phyloP scores from a whole-genome alignment of 2,888 invertebrate genomes.

The Aricia artaxerxes region DNA sequence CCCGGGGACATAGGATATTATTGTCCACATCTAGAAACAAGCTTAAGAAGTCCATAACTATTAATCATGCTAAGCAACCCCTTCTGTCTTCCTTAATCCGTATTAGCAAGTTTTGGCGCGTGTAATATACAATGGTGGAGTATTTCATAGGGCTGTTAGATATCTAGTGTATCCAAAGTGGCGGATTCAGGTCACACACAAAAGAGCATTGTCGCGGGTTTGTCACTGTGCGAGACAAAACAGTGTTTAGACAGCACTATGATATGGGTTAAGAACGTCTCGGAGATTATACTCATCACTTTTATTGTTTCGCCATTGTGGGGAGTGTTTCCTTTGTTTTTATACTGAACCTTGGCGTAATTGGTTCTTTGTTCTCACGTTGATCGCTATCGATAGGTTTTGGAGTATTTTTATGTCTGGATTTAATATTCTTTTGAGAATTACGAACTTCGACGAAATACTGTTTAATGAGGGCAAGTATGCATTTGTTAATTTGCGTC shows the following conservation, averaged over 20 bases:
- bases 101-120: background rate
- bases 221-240: slow-evolving; percentile 34
- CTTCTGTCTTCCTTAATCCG: background rate
- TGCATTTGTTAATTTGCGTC: background rate
- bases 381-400: background rate
- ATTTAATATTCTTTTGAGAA: background rate
- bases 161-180: slow-evolving; percentile 7
- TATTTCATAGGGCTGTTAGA: background rate
- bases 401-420: background rate
- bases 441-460: background rate
- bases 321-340: slow-evolving; percentile 15
- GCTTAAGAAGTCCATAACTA: background rate
- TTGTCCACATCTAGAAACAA: background rate
- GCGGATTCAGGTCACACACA: slow-evolving; percentile 35
- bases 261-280: slow-evolving; percentile 41
- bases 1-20: no score
- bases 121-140: background rate
- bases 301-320: background rate
- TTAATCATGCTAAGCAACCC: background rate
- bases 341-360: background rate
- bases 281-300: slow-evolving; percentile 20
- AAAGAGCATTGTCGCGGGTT: slow-evolving; percentile 35
- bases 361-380: slow-evolving; percentile 5
- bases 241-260: slow-evolving; percentile 38
- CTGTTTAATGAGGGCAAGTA: background rate